Evolutionary conservation across 2,888 invertebrate genomes (phyloP), one percentile per base, ranked within the genome.

Genomic region (Plemyria rubiginata): DNA sequence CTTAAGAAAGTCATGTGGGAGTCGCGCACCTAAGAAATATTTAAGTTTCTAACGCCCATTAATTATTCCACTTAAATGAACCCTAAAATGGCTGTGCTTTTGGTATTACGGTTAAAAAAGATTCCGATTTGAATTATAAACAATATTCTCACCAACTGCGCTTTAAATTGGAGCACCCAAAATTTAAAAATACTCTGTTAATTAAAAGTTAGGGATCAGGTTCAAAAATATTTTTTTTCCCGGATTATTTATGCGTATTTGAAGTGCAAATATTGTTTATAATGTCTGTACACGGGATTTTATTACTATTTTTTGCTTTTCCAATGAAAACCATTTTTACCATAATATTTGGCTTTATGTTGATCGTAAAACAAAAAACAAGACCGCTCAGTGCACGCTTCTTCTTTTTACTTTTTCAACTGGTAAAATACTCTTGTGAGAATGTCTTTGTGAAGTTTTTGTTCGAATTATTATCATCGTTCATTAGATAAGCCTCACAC

Each of bases 401-500:
- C 36, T 11, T 36, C 3, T 16, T 45, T 45, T 45, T 16, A 28
- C 7, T n/a, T 48, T 1, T 13, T n/a, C 32, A 38, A 38, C 12
- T 22, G 38, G 16, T 51, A 51, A 22, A 51, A 43, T 13, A 22
- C 22, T n/a, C 46, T 46, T 13, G 7, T 43, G 13, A 54, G 22
- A 54, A 15, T 13, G 16, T 45, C 41, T 41, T 48, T 46, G n/a
- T n/a, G 55, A 16, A 32, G 40, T 51, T 54, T 2, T 49, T 53
- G 43, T 38, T 60, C 54, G 56, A 54, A 57, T 60, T 64, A 65
- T 57, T 63, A 68, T 58, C 61, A 65, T 61, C 59, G 43, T 68
- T 65, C 63, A 65, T 64, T 67, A 65, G 62, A 65, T 65, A 60
- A 48, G 60, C 51, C 62, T 60, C 54, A 60, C 57, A 63, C 57